These are phyloP conservation scores for Muschampia plurimacula DNA, from an alignment of 2,888 invertebrate species.

Conservation along the genomic window DNA sequence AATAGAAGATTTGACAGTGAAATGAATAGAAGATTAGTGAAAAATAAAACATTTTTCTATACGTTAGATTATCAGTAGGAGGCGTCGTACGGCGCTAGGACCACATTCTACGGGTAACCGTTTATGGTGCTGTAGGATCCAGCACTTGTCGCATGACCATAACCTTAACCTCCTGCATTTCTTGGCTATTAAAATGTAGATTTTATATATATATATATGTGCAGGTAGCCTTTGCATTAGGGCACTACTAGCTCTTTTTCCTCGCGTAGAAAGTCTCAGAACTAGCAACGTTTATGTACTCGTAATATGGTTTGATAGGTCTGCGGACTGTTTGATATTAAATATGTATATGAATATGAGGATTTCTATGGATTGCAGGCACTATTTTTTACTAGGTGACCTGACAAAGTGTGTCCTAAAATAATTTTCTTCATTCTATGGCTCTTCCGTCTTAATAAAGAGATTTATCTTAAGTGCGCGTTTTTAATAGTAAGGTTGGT, in stretches of 20 bases:
- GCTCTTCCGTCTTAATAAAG: too few relatives aligned
- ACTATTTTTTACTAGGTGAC: too few relatives aligned
- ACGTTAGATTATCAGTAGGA: neutral
- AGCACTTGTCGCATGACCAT: constrained; percentile 8
- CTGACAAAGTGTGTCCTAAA: too few relatives aligned
- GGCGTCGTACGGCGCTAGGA: neutral
- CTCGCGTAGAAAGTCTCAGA: neutral
- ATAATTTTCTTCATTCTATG: too few relatives aligned
- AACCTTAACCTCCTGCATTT: constrained; percentile 9
- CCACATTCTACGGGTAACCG: constrained; percentile 3
- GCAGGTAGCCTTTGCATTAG: neutral
- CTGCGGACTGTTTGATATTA: neutral
- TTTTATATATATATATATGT: neutral
- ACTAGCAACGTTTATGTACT: neutral
- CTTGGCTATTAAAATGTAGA: constrained; percentile 5
- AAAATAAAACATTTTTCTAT: neutral
- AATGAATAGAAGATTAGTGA: too few relatives aligned
- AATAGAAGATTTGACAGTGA: too few relatives aligned
- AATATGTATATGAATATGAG: too few relatives aligned
- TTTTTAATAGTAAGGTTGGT: too few relatives aligned
- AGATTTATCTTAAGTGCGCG: too few relatives aligned
- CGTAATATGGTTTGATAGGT: neutral
- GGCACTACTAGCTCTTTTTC: neutral
- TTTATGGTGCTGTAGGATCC: constrained; percentile 3
- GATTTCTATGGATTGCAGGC: too few relatives aligned